Evolutionary conservation across 2,888 invertebrate genomes (phyloP).

Genomic region (Amphipoea lucens): DNA sequence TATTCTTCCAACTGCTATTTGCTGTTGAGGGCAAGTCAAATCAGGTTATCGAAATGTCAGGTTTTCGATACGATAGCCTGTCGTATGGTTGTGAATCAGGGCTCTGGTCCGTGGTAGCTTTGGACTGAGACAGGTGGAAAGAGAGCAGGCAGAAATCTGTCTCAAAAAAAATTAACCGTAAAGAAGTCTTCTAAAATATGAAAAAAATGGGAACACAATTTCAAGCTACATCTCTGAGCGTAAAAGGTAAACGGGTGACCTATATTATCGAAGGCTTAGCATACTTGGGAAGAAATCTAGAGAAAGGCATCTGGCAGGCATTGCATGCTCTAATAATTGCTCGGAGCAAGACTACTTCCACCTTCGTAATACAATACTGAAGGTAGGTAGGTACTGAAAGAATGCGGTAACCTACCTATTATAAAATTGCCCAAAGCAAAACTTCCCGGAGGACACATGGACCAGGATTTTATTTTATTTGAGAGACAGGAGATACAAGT

Average conservation of each 20-base stretch:
- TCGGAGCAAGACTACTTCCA: constrained; percentile 9
- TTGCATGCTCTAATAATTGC: constrained; percentile 28
- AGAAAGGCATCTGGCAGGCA: constrained; percentile 33
- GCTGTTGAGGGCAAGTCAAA: too few relatives aligned
- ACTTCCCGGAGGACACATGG: constrained; percentile 7
- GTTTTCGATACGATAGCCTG: too few relatives aligned
- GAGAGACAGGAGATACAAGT: not conserved
- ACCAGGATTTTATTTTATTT: constrained; percentile 24
- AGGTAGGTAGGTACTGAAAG: not conserved
- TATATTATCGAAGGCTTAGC: constrained; percentile 38
- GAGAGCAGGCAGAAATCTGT: not conserved
- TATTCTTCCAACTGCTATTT: too few relatives aligned
- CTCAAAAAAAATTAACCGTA: not conserved
- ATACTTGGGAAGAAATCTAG: constrained; percentile 41
- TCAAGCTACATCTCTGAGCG: constrained; percentile 1
- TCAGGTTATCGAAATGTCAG: too few relatives aligned
- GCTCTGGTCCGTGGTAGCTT: not conserved
- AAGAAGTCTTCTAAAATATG: not conserved
- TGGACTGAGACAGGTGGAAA: not conserved
- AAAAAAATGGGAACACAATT: not conserved
- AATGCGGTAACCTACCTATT: constrained; percentile 2
- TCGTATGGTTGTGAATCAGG: too few relatives aligned
- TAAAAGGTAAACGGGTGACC: constrained; percentile 16
- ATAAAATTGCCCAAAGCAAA: constrained; percentile 6
- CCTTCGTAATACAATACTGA: constrained; percentile 26